phyloP scores from a whole-genome alignment of 2,888 invertebrate genomes.

The Epinotia ramella region DNA sequence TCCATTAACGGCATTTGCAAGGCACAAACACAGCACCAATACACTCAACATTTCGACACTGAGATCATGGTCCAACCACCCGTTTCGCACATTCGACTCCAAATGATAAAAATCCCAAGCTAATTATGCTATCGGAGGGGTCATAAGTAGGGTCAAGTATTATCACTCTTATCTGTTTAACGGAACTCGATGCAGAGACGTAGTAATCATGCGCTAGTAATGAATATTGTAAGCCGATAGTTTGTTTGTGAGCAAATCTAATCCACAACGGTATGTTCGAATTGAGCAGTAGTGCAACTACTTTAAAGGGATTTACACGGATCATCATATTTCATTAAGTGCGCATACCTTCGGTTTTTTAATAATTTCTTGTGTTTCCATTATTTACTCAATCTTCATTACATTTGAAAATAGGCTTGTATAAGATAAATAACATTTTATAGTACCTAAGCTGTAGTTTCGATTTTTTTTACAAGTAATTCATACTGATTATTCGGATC shows the following conservation, averaged over 20 bases:
- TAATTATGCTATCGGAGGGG: constrained; percentile 62
- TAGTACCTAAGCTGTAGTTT: background rate
- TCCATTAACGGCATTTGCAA: constrained; percentile 64
- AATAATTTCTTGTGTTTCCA: background rate
- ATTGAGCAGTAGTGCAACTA: constrained; percentile 24
- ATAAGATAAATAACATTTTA: background rate
- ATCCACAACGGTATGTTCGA: constrained; percentile 10
- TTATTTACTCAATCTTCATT: background rate
- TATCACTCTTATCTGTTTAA: constrained; percentile 71
- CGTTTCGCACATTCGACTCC: constrained; percentile 62
- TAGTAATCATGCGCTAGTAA: constrained; percentile 62
- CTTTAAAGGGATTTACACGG: background rate
- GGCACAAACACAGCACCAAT: constrained; percentile 74
- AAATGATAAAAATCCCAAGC: constrained; percentile 69
- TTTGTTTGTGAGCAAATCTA: constrained; percentile 43
- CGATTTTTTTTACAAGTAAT: background rate
- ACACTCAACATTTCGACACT: constrained; percentile 73
- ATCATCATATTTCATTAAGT: background rate
- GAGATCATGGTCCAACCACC: constrained; percentile 62
- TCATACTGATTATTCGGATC: constrained; percentile 21
- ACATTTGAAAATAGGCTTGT: background rate
- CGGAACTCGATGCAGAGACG: constrained; percentile 56
- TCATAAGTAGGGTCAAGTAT: constrained; percentile 71
- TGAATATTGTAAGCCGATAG: constrained; percentile 61
- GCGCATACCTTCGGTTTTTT: background rate